Conservation (phyloP, 2,888 invertebrate species). For the Silvanus unidentatus region DNA sequence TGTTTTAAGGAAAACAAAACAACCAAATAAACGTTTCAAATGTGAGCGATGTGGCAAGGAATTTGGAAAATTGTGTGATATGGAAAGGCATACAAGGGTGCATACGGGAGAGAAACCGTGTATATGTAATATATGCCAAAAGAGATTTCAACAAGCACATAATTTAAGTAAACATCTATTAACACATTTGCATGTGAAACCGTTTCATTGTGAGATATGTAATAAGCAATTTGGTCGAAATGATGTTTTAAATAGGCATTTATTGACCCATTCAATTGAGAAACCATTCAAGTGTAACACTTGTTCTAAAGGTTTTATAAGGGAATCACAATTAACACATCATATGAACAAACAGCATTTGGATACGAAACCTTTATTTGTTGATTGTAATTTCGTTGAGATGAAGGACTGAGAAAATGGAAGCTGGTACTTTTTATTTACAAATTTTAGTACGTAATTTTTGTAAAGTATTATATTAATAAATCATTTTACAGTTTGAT, state of each 20-base stretch:
- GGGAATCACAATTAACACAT: slow-evolving; percentile 30
- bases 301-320: slow-evolving; percentile 38
- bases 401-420: not conserved
- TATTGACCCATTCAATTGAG: slow-evolving; percentile 40
- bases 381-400: not conserved
- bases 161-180: slow-evolving; percentile 43
- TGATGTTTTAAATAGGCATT: slow-evolving; percentile 41
- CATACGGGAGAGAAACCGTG: slow-evolving; percentile 44
- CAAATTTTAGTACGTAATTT: too few species aligned
- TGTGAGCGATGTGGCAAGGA: slow-evolving; percentile 39
- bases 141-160: slow-evolving; percentile 39
- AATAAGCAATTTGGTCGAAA: slow-evolving; percentile 40
- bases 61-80: slow-evolving; percentile 41
- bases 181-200: slow-evolving; percentile 40
- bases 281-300: slow-evolving; percentile 39
- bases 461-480: too few species aligned
- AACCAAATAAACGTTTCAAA: slow-evolving; percentile 30
- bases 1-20: slow-evolving; percentile 30
- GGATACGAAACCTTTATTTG: not conserved
- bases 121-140: slow-evolving; percentile 38
- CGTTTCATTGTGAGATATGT: slow-evolving; percentile 41
- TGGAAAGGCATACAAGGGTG: slow-evolving; percentile 41
- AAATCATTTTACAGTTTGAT: too few species aligned
- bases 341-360: slow-evolving; percentile 31
- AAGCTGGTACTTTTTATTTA: not conserved